Evolutionary conservation across 2,888 invertebrate genomes (phyloP).

Genomic region (Glaucopsyche alexis): DNA sequence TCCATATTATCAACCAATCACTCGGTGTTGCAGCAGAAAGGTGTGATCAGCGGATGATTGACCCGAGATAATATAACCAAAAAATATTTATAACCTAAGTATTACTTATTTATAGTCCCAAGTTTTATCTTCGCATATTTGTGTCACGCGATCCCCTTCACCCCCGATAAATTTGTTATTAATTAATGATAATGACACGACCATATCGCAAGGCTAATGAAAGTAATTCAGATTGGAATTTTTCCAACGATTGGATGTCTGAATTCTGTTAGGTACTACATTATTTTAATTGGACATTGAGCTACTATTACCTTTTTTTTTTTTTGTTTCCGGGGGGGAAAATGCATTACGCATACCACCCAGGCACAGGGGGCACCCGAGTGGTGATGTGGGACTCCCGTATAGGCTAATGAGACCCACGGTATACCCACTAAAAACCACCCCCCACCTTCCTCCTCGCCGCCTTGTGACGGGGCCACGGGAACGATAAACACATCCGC

Average conservation of each 20-base stretch:
- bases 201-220: not conserved
- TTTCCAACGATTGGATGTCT: not conserved
- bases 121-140: not conserved
- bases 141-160: slow-evolving; percentile 1
- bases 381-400: no score
- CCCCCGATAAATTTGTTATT: slow-evolving; percentile 4
- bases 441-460: no score
- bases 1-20: not conserved
- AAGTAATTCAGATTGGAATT: not conserved
- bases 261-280: not conserved
- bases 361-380: no score
- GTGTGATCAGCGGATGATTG: not conserved
- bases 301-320: no score
- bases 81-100: not conserved
- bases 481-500: no score
- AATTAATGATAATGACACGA: not conserved
- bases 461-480: no score
- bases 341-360: no score
- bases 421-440: no score
- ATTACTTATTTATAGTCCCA: not conserved
- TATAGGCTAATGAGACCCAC: no score
- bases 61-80: not conserved
- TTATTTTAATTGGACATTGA: not conserved
- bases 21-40: not conserved
- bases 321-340: no score